These are phyloP conservation scores for Enteromius unitaeniatus DNA, from an alignment of 2,797 vertebrate species.

Conservation along the genomic window DNA sequence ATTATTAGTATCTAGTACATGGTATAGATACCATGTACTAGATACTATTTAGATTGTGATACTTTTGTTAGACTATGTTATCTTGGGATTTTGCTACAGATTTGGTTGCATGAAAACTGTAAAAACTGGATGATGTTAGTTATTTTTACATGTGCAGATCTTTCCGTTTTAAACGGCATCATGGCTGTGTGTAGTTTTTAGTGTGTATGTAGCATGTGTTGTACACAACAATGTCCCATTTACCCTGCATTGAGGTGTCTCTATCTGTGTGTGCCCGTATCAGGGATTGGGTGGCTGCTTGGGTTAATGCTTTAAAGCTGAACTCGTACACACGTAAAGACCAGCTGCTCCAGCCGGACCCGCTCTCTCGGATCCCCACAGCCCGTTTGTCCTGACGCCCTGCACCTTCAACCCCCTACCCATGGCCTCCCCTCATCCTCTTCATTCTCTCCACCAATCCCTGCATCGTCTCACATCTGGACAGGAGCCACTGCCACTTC, in stretches of 20 bases:
- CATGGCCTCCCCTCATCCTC: background rate
- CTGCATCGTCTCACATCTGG: constrained; percentile 86
- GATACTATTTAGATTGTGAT: no score
- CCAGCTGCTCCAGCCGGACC: constrained; percentile 56
- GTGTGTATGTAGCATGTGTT: background rate
- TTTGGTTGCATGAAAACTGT: background rate
- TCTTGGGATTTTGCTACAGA: background rate
- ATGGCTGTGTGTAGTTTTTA: background rate
- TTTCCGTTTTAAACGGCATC: background rate
- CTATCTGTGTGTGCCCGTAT: constrained; percentile 44
- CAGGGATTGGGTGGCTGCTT: constrained; percentile 69
- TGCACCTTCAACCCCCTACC: constrained; percentile 45
- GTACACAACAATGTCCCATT: constrained; percentile 1
- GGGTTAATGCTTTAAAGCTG: constrained; percentile 79
- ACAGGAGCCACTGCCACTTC: constrained; percentile 78
- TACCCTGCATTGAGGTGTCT: constrained; percentile 20
- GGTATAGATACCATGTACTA: no score
- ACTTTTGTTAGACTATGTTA: no score
- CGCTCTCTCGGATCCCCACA: constrained; percentile 54
- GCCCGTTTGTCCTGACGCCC: constrained; percentile 41
- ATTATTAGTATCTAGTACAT: no score
- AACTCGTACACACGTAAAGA: constrained; percentile 75
- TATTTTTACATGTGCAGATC: background rate
- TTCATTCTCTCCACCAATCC: constrained; percentile 20
- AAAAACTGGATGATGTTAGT: background rate